Evolutionary conservation across 1,140 invertebrate species (phyloP), one percentile per base, ranked within the genome.

Genomic region (Drosophila busckii): DNA sequence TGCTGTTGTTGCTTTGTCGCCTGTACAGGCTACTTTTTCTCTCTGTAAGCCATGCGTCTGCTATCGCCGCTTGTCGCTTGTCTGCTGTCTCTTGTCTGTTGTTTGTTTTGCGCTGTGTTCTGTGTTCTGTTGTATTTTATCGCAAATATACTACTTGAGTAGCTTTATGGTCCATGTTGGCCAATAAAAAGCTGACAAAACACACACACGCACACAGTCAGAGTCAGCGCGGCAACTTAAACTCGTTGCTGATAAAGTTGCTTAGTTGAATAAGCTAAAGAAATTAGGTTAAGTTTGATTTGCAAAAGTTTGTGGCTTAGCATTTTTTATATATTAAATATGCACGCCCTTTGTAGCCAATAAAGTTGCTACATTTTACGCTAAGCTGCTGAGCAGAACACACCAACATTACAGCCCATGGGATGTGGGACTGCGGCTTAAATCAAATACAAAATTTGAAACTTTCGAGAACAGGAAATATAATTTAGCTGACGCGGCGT

Each of bases 131-230:
- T 82, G 75, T 82, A 82, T 82, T 82, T 82, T 82, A 82, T 82
- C 75, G 75, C 75, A 82, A 82, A 82, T 75, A 82, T 82, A 82
- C 75, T 82, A 82, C 75, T 82, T 82, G 75, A 82, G 75, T 82
- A 82, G 75, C 75, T 82, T 78, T 82, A 82, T 82, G 75, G 65
- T 69, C 60, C 69, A 82, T 82, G 75, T 82, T 59, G 75, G 75
- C 75, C 75, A 82, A 82, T 82, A 82, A 82, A 82, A 82, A 82
- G 69, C 75, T 82, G 75, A 82, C 75, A 82, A 82, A 82, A 82
- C 76, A 17, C 31, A 16, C 10, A 34, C 4, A 37, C 34, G 9
- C 41, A 48, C 9, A 49, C 20, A 28, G n/a, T n/a, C 31, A n/a
- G n/a, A n/a, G n/a, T n/a, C n/a, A n/a, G n/a, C n/a, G n/a, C n/a